A percentile compares a stretch with the other conserved stretches of the same genome.
Conservation (phyloP, 2,113 vertebrate genomes). For the Lepisosteus oculatus region DNA sequence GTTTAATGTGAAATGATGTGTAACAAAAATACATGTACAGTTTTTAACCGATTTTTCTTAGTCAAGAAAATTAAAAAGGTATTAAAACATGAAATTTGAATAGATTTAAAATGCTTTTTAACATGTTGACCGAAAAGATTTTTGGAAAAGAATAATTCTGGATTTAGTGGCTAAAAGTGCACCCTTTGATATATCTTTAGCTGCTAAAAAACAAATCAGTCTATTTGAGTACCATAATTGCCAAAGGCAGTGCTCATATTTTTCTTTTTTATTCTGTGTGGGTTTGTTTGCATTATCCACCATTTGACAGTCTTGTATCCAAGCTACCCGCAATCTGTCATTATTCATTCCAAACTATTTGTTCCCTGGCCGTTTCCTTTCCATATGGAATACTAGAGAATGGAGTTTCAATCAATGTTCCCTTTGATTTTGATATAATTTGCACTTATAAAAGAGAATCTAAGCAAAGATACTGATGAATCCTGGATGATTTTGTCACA, state of each 20-base stretch:
- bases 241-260: not conserved
- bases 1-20: too few relatives aligned
- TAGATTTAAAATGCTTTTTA: too few relatives aligned
- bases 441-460: not conserved
- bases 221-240: constrained; percentile 1
- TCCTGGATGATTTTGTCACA: not conserved
- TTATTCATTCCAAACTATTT: not conserved
- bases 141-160: too few relatives aligned
- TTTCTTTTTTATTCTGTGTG: constrained; percentile 2
- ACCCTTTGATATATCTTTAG: too few relatives aligned
- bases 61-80: too few relatives aligned
- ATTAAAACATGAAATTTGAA: too few relatives aligned
- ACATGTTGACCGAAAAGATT: too few relatives aligned
- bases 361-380: not conserved
- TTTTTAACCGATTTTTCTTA: too few relatives aligned
- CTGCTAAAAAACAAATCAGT: not conserved
- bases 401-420: not conserved
- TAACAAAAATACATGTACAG: too few relatives aligned
- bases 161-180: too few relatives aligned
- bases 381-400: not conserved
- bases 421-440: not conserved
- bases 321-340: constrained; percentile 1
- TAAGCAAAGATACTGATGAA: not conserved
- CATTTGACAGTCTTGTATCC: not conserved
- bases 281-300: constrained; percentile 18